Conservation (phyloP, 2,888 invertebrate genomes). For the Schizaphis graminum region DNA sequence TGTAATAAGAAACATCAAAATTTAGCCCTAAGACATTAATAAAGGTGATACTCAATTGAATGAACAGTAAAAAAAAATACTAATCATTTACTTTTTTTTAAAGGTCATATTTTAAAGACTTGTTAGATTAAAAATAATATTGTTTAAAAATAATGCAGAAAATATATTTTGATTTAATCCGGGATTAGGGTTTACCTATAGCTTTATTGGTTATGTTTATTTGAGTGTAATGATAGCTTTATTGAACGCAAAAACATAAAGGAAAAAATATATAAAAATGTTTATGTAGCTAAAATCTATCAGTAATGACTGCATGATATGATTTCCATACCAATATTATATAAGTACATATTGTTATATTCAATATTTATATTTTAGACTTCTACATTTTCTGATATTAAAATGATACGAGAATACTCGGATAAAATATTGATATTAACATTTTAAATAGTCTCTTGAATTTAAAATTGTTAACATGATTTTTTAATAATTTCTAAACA, state of each 20-base stretch:
- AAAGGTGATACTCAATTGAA: conserved; percentile 44
- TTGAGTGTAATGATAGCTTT: conserved; percentile 2
- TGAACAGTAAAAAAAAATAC: conserved; percentile 19
- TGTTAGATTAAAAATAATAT: not conserved
- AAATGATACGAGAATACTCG: not conserved
- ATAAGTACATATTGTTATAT: not conserved
- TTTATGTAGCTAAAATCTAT: not conserved
- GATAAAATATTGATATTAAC: not conserved
- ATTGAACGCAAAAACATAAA: conserved; percentile 70
- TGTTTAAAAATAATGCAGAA: not conserved
- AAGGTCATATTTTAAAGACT: conserved; percentile 27
- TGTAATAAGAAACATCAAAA: not conserved
- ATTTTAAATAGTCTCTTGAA: not conserved
- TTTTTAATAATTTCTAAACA: not conserved
- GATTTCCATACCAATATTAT: not conserved
- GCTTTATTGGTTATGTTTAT: conserved; percentile 23
- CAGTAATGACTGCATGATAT: not conserved
- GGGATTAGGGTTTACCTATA: not conserved
- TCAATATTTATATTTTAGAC: not conserved
- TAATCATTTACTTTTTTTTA: conserved; percentile 14
- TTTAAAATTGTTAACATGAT: not conserved
- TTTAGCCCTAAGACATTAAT: not conserved
- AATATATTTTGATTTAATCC: not conserved
- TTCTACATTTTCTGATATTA: not conserved
- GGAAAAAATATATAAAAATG: not conserved